Base-by-base conservation (phyloP, 2,888 invertebrate species). In the Philopedon plagiatum region DNA sequence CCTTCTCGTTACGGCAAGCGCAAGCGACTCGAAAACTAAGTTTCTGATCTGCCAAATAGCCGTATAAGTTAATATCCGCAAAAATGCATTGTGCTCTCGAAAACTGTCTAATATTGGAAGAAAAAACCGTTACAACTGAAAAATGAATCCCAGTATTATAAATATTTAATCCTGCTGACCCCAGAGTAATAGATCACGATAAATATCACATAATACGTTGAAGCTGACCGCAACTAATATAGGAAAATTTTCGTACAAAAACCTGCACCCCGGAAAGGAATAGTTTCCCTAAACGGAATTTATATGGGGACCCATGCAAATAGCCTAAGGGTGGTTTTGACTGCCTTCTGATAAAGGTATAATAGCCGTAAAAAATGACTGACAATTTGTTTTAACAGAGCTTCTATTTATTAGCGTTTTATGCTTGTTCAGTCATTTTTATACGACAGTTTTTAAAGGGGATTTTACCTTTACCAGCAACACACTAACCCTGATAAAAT, bases 281-380 rank as follows among this genome's bases (percentile, higher is more conserved):
- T 54, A 54, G 54, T 54, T 54, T 29, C 26, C 29, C 13, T 18
- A 32, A 26, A 29, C 54, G 26, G 29, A 54, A 54, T 54, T 54
- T 54, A 54, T 54, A 32, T 29, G 32, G 54, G 54, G n/a, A n/a
- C 13, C 54, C 18, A 54, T 54, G 54, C 54, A 54, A 54, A 54
- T 54, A 32, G 13, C 46, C 46, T 46, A 39, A 15, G n/a, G 57
- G 56, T 57, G 57, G 34, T 57, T 37, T 39, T 57, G 57, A 57
- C 57, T 57, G 34, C 37, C 39, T 21, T 21, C 21, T 57, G 57
- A 57, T 57, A 57, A 46, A 46, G 46, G 21, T 57, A 57, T 57
- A 57, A 57, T 57, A 39, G 39, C 57, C 21, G 39, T 57, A 57
- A 57, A 57, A 57, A 57, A 57, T 57, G 57, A 37, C 37, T 39